Percentiles rank a stretch among this genome's conserved stretches.
Evolutionary conservation across 2,888 invertebrate genomes (phyloP).

Genomic region (Phlogophora meticulosa): DNA sequence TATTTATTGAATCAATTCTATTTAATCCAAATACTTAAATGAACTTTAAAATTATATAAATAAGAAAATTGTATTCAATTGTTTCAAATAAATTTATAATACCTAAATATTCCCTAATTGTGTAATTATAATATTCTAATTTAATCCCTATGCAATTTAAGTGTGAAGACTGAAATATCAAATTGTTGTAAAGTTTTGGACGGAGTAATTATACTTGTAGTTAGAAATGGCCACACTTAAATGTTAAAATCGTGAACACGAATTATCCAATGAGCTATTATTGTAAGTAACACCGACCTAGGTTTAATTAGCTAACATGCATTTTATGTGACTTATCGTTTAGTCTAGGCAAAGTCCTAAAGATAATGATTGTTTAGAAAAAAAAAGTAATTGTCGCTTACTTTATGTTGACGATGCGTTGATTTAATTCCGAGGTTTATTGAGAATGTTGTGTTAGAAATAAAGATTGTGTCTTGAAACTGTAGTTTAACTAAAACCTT

Average conservation of each 20-base stretch:
- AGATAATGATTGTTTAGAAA: slow-evolving; percentile 59
- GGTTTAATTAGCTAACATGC: slow-evolving; percentile 63
- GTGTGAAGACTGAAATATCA: slow-evolving; percentile 67
- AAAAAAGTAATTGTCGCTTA: slow-evolving; percentile 68
- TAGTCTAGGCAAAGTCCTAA: slow-evolving; percentile 55
- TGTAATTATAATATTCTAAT: slow-evolving; percentile 48
- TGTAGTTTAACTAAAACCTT: slow-evolving; percentile 42
- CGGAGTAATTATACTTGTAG: slow-evolving; percentile 69
- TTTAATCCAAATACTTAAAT: slow-evolving; percentile 34
- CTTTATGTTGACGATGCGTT: slow-evolving; percentile 73
- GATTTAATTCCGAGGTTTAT: slow-evolving; percentile 73
- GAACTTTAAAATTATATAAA: slow-evolving; percentile 52
- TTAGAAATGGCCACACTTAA: slow-evolving; percentile 68
- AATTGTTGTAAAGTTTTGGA: slow-evolving; percentile 65
- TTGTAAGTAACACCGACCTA: slow-evolving; percentile 72
- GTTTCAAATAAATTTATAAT: slow-evolving; percentile 42
- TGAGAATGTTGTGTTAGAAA: slow-evolving; percentile 84
- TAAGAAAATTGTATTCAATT: slow-evolving; percentile 53
- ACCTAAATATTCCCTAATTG: slow-evolving; percentile 35
- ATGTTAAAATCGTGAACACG: slow-evolving; percentile 72
- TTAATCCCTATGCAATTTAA: slow-evolving; percentile 65
- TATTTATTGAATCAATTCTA: slow-evolving; percentile 36
- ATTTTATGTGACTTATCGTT: slow-evolving; percentile 50
- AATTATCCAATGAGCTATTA: slow-evolving; percentile 75
- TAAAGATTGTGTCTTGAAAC: slow-evolving; percentile 83